Percentiles rank a stretch among this genome's conserved stretches.
These are phyloP conservation scores for Danio tinwini DNA, from an alignment of 2,797 vertebrate genomes.

Conservation along the genomic window DNA sequence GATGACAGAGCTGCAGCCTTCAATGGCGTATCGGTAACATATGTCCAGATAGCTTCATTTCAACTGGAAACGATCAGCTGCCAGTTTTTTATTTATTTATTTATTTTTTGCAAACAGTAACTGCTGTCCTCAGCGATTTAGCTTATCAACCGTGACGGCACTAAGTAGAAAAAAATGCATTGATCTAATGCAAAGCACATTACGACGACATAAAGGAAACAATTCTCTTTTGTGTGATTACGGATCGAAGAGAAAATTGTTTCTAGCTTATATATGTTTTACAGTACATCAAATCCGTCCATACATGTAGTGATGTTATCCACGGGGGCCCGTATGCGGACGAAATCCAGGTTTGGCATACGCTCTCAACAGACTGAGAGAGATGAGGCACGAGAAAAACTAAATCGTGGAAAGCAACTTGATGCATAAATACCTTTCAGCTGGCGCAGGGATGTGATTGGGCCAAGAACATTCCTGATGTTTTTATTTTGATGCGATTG, in stretches of 20 bases:
- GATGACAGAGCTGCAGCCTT: slow-evolving; percentile 37
- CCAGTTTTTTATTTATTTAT: slow-evolving; percentile 59
- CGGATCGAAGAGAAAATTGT: slow-evolving; percentile 44
- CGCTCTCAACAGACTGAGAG: slow-evolving; percentile 48
- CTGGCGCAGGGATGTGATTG: slow-evolving; percentile 54
- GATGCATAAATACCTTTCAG: slow-evolving; percentile 43
- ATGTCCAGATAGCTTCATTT: slow-evolving; percentile 75
- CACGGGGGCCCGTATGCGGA: slow-evolving; percentile 24
- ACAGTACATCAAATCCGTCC: slow-evolving; percentile 59
- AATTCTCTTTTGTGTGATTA: slow-evolving; percentile 42
- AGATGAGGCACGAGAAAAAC: slow-evolving; percentile 49
- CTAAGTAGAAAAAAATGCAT: slow-evolving; percentile 56
- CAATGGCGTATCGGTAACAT: slow-evolving; percentile 38
- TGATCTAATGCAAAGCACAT: slow-evolving; percentile 51
- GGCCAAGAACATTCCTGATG: slow-evolving; percentile 2
- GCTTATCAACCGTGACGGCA: slow-evolving; percentile 57
- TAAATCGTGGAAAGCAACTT: slow-evolving; percentile 41
- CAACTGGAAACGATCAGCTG: slow-evolving; percentile 72
- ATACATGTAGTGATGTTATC: slow-evolving; percentile 47
- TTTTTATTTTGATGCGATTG: not conserved
- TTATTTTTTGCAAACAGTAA: slow-evolving; percentile 44
- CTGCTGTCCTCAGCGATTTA: slow-evolving; percentile 47
- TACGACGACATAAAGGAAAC: slow-evolving; percentile 42
- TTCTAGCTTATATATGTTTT: slow-evolving; percentile 61
- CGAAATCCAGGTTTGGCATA: slow-evolving; percentile 50